Evolutionary conservation across 2,113 vertebrate genomes (phyloP), one percentile per base, ranked within the genome.

Genomic region (Anarhynchus alexandrinus): DNA sequence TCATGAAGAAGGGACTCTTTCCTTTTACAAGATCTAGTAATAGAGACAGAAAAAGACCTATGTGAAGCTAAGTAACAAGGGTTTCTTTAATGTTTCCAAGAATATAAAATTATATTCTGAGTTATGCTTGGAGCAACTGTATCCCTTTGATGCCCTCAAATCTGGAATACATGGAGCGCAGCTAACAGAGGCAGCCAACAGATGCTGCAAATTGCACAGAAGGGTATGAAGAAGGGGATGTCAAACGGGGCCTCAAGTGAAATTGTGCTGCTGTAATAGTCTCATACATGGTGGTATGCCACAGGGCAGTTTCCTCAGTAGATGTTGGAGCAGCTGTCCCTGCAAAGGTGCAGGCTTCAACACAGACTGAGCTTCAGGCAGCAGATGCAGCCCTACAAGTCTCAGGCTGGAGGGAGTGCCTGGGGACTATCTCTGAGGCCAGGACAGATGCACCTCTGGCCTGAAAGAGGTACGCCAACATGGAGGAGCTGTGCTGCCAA

Each of bases 381-480:
- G 15, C 29, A 74, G 42, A 65, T 66, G 34, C 23, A 51, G 3
- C 10, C 36, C 40, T 82, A 36, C 12, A 21, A 22, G 12, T 38
- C 0, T 40, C 12, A 52, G 16, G 16, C 15, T 52, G 29, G 45
- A 76, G 10, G 15, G 3, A 65, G 11, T 74, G 55, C 18, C 65
- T 38, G 21, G 7, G 14, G 6, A 18, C 12, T n/a, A 15, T 21
- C 13, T 58, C 34, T 29, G 13, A 59, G 51, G 34, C 40, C 15
- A 10, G 29, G 13, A 51, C 40, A 83, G 25, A 55, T 12, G 15
- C 2, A 15, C 5, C 29, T 74, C 25, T 52, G 32, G 36, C 34
- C 51, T 57, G 12, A 12, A 11, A 5, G 14, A 42, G 3, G 12
- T 86, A 40, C 4, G 0, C 4, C 5, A 3, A 55, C 23, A 11